Percentiles rank a stretch among this genome's conserved stretches.
Evolutionary conservation across 2,113 vertebrate genomes (phyloP).

Genomic region (Monarcha castaneiventris): DNA sequence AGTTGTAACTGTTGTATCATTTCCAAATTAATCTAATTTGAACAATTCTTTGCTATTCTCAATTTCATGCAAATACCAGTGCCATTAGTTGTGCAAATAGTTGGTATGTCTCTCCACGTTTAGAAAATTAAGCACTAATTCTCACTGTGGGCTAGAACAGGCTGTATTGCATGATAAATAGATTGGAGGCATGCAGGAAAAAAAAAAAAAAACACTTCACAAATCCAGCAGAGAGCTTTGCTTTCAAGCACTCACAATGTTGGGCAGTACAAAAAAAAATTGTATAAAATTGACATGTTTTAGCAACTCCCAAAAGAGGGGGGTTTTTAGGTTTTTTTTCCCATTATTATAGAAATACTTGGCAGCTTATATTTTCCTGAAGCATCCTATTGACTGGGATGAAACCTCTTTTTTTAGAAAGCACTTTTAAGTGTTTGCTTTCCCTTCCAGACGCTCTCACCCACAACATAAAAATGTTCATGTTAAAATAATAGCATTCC

Average conservation of each 20-base stretch:
- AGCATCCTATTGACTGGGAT: neutral
- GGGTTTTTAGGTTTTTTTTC: fast-evolving
- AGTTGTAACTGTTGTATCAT: neutral
- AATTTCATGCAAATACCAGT: slow-evolving; percentile 33
- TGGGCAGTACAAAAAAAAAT: neutral
- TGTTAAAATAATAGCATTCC: neutral
- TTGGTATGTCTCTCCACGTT: slow-evolving; percentile 52
- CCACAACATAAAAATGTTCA: fast-evolving
- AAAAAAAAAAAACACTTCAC: neutral
- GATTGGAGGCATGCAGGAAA: neutral
- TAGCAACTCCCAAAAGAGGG: neutral
- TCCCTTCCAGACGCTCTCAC: neutral
- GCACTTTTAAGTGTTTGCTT: neutral
- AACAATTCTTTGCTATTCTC: slow-evolving; percentile 21
- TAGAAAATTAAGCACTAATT: slow-evolving; percentile 44
- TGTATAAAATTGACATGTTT: neutral
- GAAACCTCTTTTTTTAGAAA: neutral
- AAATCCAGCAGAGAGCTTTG: neutral
- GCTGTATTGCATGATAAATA: slow-evolving; percentile 44
- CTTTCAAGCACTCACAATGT: neutral
- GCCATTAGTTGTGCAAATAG: slow-evolving; percentile 42
- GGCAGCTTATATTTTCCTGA: neutral
- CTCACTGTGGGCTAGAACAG: slow-evolving; percentile 28
- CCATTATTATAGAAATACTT: neutral
- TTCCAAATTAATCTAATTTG: slow-evolving; percentile 44